These are phyloP conservation scores for Phoenicopterus ruber DNA, from an alignment of 2,113 vertebrate genomes.

Conservation along the genomic window DNA sequence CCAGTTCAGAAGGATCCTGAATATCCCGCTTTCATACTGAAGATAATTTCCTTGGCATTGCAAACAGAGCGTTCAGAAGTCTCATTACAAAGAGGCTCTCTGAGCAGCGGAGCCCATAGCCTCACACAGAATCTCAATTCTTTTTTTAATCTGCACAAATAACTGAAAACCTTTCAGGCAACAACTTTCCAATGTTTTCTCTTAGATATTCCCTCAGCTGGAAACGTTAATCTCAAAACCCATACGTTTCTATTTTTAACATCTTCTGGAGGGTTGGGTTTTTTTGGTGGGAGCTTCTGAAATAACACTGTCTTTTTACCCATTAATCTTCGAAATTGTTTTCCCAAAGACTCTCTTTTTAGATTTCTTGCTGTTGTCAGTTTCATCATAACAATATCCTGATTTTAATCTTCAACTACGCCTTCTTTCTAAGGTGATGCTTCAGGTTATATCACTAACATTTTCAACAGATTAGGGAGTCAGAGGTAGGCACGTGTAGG, in stretches of 20 bases:
- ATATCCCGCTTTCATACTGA: background rate
- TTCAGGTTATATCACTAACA: background rate
- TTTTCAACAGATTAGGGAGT: background rate
- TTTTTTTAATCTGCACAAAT: conserved; percentile 4
- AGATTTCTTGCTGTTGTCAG: background rate
- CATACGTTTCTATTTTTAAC: background rate
- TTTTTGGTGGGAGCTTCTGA: background rate
- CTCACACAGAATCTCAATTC: background rate
- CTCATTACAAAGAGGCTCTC: background rate
- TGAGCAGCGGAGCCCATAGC: background rate
- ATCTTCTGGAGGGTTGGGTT: background rate
- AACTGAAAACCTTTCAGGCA: conserved; percentile 25
- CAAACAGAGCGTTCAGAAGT: background rate
- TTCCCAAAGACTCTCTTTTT: background rate
- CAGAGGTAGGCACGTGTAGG: background rate
- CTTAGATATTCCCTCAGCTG: background rate
- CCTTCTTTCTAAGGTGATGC: background rate
- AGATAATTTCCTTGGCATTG: background rate
- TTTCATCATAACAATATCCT: background rate
- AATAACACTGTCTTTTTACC: background rate
- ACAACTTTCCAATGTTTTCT: background rate
- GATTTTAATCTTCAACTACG: background rate
- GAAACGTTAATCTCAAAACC: conserved; percentile 24
- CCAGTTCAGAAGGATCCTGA: background rate
- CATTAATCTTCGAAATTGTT: background rate